phyloP scores from a whole-genome alignment of 2,113 vertebrate species.

The human (Homo sapiens) region DNA sequence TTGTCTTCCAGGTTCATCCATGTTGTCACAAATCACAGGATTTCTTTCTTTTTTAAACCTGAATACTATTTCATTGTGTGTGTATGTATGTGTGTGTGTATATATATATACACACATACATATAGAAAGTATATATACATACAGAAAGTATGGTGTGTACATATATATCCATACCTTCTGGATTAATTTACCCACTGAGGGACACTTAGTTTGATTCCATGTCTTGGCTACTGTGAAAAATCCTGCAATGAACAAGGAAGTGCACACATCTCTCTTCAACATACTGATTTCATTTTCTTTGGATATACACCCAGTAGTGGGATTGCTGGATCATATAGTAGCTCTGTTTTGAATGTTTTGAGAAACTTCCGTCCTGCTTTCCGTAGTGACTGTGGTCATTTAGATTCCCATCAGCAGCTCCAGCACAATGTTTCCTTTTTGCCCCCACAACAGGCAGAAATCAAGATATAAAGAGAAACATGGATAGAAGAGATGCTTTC shows the following conservation, averaged over 20 bases:
- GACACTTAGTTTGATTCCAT: not conserved
- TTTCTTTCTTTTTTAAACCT: not conserved
- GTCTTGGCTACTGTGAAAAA: too few relatives aligned
- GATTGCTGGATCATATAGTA: not conserved
- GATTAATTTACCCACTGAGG: not conserved
- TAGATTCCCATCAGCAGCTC: not conserved
- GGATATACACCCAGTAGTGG: not conserved
- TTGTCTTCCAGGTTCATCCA: not conserved
- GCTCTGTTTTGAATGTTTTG: not conserved
- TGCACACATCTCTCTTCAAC: too few relatives aligned
- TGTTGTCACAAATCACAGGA: not conserved
- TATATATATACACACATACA: too few relatives aligned
- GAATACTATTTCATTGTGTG: not conserved
- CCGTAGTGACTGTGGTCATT: not conserved
- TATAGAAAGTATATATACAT: too few relatives aligned
- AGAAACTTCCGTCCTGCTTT: not conserved
- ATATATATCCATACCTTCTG: not conserved
- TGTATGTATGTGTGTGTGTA: too few relatives aligned
- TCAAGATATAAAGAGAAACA: not conserved
- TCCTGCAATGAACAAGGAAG: rapidly evolving
- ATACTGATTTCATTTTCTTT: not conserved
- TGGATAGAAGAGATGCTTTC: not conserved
- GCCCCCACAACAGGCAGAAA: not conserved
- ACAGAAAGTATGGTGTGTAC: too few relatives aligned
- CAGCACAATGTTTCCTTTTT: not conserved